Evolutionary conservation across 2,113 vertebrate genomes (phyloP), one percentile per base, ranked within the genome.

Genomic region (Elephantulus edwardii): DNA sequence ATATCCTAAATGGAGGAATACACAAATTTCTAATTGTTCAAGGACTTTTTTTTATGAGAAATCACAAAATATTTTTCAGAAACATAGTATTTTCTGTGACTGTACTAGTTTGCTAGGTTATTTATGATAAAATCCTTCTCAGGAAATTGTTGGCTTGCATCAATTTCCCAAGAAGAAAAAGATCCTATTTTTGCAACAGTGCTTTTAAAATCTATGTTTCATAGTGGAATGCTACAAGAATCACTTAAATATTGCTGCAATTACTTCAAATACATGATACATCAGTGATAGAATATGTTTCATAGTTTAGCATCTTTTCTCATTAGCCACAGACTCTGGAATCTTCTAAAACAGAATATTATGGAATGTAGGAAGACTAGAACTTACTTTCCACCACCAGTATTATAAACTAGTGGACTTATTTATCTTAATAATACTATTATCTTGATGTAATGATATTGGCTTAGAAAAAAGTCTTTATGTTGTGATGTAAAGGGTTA

Each of bases 401-500:
- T 71, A 71, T 76, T 92, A 71, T 88, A 92, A 82, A 64, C 2
- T n/a, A 38, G 3, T 74, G 4, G 4, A 38, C 44, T 35, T 72
- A 64, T 62, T 85, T 82, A 6, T 78, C n/a, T 84, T 70, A 64
- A 64, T 77, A 90, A 38, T 88, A 38, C 35, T 64, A 87, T 84
- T 90, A 52, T 66, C 54, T 90, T 81, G 16, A 12, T 20, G 20
- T 3, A 66, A 24, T 87, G 76, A 44, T 62, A 84, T 71, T 62
- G 35, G 58, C 87, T 92, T 48, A 58, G 33, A 87, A 84, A 52
- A 30, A 14, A 80, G 87, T 71, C 2, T 84, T 68, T 62, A 19
- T 42, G 13, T 60, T 87, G 9, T 42, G 54, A 91, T 4, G 22
- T n/a, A n/a, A n/a, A n/a, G n/a, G n/a, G n/a, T n/a, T n/a, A n/a